These are phyloP conservation scores for Takifugu flavidus DNA, from an alignment of 2,113 vertebrate genomes.

Conservation along the genomic window DNA sequence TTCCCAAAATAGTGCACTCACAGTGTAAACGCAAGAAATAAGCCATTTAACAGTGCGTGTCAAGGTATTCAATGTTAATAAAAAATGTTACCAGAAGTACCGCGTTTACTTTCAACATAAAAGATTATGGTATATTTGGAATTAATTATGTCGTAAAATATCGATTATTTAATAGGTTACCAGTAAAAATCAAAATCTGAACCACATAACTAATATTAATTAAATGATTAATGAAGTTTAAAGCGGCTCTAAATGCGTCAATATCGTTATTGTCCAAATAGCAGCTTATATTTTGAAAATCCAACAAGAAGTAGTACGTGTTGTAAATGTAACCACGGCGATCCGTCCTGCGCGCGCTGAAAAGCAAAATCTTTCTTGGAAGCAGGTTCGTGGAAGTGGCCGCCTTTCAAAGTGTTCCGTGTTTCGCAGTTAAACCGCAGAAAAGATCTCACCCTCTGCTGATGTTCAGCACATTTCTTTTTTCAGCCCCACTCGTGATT, in stretches of 20 bases:
- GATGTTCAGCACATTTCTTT: not conserved
- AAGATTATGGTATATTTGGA: not conserved
- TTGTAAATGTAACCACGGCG: not conserved
- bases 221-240: too few species aligned
- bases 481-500: not conserved
- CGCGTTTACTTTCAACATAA: constrained; percentile 9
- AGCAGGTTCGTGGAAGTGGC: constrained; percentile 62
- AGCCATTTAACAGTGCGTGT: too few species aligned
- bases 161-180: too few species aligned
- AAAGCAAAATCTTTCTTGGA: constrained; percentile 64
- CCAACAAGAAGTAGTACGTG: not conserved
- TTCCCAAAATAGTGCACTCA: too few species aligned
- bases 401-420: constrained; percentile 34
- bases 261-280: not conserved
- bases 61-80: not conserved
- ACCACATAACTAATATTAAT: too few species aligned
- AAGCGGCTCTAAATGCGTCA: too few species aligned
- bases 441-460: too few species aligned
- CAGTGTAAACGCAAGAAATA: too few species aligned
- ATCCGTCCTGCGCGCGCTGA: constrained; percentile 41
- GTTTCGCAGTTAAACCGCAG: constrained; percentile 10
- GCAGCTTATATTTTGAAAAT: constrained; percentile 7
- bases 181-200: too few species aligned
- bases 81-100: constrained; percentile 6
- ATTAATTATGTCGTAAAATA: too few species aligned